Evolutionary conservation across 2,888 invertebrate species (phyloP), one percentile per base, ranked within the genome.

Genomic region (Drosophila anomelani): DNA sequence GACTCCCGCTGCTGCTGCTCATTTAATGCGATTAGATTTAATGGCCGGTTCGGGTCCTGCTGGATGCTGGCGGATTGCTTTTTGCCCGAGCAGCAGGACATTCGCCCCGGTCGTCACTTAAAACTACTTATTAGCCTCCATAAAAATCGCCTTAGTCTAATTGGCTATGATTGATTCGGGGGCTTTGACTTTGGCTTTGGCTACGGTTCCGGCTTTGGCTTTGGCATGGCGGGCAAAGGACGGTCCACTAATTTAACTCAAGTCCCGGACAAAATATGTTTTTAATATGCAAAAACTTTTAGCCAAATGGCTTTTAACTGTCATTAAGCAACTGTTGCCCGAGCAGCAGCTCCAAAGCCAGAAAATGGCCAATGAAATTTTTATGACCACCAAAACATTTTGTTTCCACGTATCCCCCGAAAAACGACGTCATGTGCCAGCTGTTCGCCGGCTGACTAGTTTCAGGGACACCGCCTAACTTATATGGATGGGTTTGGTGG

Each of bases 1-100:
- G 49, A 69, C 38, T 60, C 66, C 70, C 67, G 81, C 67, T 76
- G 71, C 76, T 78, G 71, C 78, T 80, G 84, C 75, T 79, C 86
- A 82, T 87, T 87, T 90, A 90, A 90, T 89, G 90, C 90, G 90
- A 89, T 90, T 90, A 90, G 89, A 79, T 87, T 89, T 90, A 89
- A 90, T 90, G 87, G 86, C 66, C 78, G 77, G 76, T 78, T 71
- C 73, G 75, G 56, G 60, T 68, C 64, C 66, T 56, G 68, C 60
- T 47, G 68, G 61, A 53, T 75, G 74, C 51, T 51, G 34, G 34
- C 20, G 51, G 51, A 68, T 63, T 47, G 59, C 41, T 58, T 66
- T 74, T 71, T 54, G 51, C 46, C 53, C 64, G 34, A 44, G 23
- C 77, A 80, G 80, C 80, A 64, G 85, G 81, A 78, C 63, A 78